Evolutionary conservation across 2,888 invertebrate genomes (phyloP).

Genomic region (Tanytarsus gracilentus): DNA sequence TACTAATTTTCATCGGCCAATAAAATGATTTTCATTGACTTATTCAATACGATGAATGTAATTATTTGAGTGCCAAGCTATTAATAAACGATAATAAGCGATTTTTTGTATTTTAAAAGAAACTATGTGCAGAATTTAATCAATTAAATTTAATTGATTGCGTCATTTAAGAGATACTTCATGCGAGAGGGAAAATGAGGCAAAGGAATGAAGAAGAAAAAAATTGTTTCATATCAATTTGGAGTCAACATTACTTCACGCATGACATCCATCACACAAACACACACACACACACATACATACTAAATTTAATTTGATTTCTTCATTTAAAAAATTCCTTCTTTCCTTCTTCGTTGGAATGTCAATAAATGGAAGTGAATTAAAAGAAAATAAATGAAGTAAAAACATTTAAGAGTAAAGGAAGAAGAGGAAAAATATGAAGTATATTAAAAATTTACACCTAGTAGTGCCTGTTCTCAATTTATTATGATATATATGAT

Average conservation of each 20-base stretch:
- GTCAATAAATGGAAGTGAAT: constrained; percentile 2
- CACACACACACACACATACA: background rate
- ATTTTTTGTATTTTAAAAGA: too few relatives aligned
- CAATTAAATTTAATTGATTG: too few relatives aligned
- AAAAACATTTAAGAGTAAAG: background rate
- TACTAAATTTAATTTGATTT: background rate
- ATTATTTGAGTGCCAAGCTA: constrained; percentile 34
- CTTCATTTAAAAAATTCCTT: constrained; percentile 16
- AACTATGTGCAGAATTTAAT: too few relatives aligned
- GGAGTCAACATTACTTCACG: too few relatives aligned
- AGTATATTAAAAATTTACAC: constrained; percentile 23
- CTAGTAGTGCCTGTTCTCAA: constrained; percentile 29
- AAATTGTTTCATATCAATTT: too few relatives aligned
- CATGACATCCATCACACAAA: background rate
- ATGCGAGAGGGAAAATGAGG: too few relatives aligned
- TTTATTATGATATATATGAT: constrained; percentile 14
- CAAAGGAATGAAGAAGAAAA: too few relatives aligned
- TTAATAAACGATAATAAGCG: constrained; percentile 8
- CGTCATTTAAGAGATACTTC: too few relatives aligned
- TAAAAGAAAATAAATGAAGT: background rate
- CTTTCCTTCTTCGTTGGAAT: constrained; percentile 8
- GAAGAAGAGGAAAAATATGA: background rate
- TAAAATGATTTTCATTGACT: constrained; percentile 55
- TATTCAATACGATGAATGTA: constrained; percentile 35
- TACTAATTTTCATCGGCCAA: too few relatives aligned